Conservation (phyloP, 2,888 invertebrate species). For the Deilephila porcellus region DNA sequence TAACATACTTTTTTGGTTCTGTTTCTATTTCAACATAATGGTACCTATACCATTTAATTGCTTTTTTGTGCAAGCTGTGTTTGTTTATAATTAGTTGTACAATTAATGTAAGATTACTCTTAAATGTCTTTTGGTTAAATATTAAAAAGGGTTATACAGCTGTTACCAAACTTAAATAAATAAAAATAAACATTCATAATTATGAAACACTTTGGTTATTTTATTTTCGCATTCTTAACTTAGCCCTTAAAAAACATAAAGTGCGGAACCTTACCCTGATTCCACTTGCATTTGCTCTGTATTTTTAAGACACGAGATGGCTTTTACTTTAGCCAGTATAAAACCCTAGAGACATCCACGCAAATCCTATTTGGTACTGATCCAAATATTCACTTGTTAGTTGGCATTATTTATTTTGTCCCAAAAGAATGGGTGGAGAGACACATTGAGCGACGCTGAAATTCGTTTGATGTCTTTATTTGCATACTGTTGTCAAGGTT, state of each 20-base stretch:
- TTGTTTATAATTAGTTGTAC: no score
- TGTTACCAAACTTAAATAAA: no score
- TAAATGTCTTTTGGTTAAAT: no score
- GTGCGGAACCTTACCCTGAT: not conserved
- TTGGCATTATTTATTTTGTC: slow-evolving; percentile 19
- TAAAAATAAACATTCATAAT: no score
- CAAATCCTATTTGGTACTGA: slow-evolving; percentile 14
- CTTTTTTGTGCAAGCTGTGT: no score
- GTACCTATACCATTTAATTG: no score
- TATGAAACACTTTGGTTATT: not conserved
- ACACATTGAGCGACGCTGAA: not conserved
- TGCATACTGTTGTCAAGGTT: not conserved
- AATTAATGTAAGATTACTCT: no score
- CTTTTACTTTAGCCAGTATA: not conserved
- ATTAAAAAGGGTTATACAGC: no score
- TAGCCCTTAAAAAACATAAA: not conserved
- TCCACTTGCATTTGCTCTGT: not conserved
- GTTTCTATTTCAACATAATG: no score
- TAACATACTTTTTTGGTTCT: no score
- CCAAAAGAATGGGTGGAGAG: not conserved
- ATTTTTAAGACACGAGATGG: not conserved
- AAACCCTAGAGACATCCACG: slow-evolving; percentile 22
- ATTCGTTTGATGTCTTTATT: slow-evolving; percentile 3
- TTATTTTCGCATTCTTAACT: not conserved
- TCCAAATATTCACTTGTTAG: slow-evolving; percentile 17